Base-by-base conservation (phyloP, 2,888 invertebrate genomes). In the Bellardia bayeri region DNA sequence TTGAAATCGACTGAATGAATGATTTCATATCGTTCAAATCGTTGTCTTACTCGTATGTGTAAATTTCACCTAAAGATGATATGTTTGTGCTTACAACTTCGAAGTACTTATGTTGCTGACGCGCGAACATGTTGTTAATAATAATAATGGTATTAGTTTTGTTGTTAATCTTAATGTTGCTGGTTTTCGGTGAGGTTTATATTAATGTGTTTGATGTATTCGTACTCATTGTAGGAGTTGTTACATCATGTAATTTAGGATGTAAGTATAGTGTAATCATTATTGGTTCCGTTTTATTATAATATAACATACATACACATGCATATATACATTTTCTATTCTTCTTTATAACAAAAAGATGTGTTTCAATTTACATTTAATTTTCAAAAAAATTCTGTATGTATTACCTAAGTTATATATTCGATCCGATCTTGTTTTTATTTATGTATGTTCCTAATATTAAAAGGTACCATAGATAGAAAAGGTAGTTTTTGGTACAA, bases 101-200 rank as follows among this genome's bases (percentile, higher is more conserved):
- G 71, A 33, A 68, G 33, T 54, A 81, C 69, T 85, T 75, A 45
- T 71, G 63, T 63, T 63, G 63, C 45, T 85, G 85, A 81, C 63
- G 85, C 74, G 75, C 80, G 63, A 81, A 85, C 85, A 85, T 76
- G 80, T 69, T 85, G 80, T 71, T 74, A 68, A 80, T 79, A 61
- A 72, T 79, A 72, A 79, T 80, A 63, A 54, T 51, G 66, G 23
- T 13, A 45, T 71, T 82, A 40, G 23, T 23, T 79, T n/a, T 79
- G 79, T 37, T 61, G 51, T 33, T 33, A 8, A 2, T 63, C 3
- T n/a, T 16, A 8, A 11, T 16, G 40, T 68, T 68, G 66, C 7
- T 64, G 63, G 45, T 30, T n/a, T 0, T 2, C 2, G 3, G 49
- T 8, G 54, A 8, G 1, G 33, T 2, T 23, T 23, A 0, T n/a